Evolutionary conservation across 1,140 invertebrate genomes (phyloP).

Genomic region (Hycleus phaleratus): DNA sequence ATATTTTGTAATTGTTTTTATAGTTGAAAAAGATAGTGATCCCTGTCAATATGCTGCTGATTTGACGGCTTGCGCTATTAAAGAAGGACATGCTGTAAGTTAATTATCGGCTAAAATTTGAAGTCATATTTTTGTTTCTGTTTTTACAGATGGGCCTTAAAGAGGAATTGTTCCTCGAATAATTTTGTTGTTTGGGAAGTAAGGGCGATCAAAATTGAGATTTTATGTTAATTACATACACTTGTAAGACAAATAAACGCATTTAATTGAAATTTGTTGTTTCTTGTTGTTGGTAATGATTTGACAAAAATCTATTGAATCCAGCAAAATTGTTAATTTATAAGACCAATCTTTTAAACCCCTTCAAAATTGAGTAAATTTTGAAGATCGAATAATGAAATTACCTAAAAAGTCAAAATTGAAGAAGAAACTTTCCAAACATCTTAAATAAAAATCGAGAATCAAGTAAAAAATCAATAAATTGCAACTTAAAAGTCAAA

Average conservation of each 20-base stretch:
- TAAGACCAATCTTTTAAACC: too few species aligned
- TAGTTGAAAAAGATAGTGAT: slow-evolving; percentile 1
- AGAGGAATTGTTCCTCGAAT: background rate
- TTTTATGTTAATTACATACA: background rate
- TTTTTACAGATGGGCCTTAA: background rate
- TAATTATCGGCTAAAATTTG: background rate
- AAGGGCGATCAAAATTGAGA: background rate
- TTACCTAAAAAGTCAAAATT: too few species aligned
- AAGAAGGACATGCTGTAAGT: slow-evolving; percentile 14
- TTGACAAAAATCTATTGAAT: too few species aligned
- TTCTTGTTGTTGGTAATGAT: too few species aligned
- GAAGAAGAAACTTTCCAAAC: too few species aligned
- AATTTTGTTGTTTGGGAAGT: background rate
- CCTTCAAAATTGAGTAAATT: too few species aligned
- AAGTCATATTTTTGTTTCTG: background rate
- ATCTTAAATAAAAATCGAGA: too few species aligned
- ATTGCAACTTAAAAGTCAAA: too few species aligned
- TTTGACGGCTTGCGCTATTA: slow-evolving; percentile 3
- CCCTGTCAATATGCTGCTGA: background rate
- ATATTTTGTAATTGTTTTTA: background rate
- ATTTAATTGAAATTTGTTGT: background rate
- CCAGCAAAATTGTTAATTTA: too few species aligned
- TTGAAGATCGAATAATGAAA: too few species aligned
- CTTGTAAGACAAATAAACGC: background rate
- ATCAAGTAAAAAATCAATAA: too few species aligned